Conservation (phyloP, 2,113 vertebrate genomes). For the Danio rerio region GRCz12tu NC_133198.1:49784001-49784500, state of each 20-base stretch:
- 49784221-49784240: constrained; percentile 70
- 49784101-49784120: no score
- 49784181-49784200: constrained; percentile 72
- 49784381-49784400: constrained; percentile 43
- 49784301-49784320: constrained; percentile 51
- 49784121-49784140: no score
- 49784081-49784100: no score
- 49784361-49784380: constrained; percentile 61
- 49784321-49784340: constrained; percentile 45
- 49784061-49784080: neutral
- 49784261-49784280: constrained; percentile 67
- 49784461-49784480: constrained; percentile 32
- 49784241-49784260: constrained; percentile 70
- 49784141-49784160: neutral
- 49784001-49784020: no score
- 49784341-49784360: constrained; percentile 64
- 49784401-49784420: constrained; percentile 35
- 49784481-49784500: constrained; percentile 2
- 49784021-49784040: no score
- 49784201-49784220: constrained; percentile 66
- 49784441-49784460: constrained; percentile 47
- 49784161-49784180: constrained; percentile 70
- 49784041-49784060: neutral
- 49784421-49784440: constrained; percentile 29
- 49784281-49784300: constrained; percentile 77